Conservation (phyloP, 2,888 invertebrate genomes). For the Malthinus seriepunctatus region DNA sequence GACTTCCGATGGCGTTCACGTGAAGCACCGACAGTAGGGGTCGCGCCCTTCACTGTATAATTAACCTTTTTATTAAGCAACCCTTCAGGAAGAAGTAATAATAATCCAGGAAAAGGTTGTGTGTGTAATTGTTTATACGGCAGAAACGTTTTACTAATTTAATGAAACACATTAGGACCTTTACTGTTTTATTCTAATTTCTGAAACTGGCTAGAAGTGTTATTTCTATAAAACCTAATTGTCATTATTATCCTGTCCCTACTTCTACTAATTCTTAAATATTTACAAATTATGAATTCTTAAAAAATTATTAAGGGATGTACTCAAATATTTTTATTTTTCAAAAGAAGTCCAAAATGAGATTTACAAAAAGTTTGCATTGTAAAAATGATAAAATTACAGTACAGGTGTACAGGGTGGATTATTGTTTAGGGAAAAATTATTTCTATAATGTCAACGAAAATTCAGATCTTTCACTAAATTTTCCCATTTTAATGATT, state of each 20-base stretch:
- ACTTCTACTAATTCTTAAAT: constrained; percentile 9
- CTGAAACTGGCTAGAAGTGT: constrained; percentile 41
- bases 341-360: not conserved
- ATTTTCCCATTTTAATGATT: too few species aligned
- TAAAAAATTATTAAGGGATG: not conserved
- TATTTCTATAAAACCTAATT: constrained; percentile 43
- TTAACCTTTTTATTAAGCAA: constrained; percentile 51
- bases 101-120: constrained; percentile 42
- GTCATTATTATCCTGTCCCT: constrained; percentile 35
- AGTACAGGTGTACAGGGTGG: too few species aligned
- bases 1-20: constrained; percentile 36
- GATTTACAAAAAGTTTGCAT: too few species aligned
- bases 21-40: constrained; percentile 37
- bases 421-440: too few species aligned
- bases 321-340: not conserved
- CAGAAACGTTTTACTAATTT: constrained; percentile 46
- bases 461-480: too few species aligned
- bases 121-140: constrained; percentile 47
- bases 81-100: constrained; percentile 50
- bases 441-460: too few species aligned
- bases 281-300: not conserved
- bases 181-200: constrained; percentile 49
- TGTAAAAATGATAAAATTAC: too few species aligned
- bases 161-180: constrained; percentile 45
- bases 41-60: constrained; percentile 46